phyloP scores from a whole-genome alignment of 2,888 invertebrate species.

The Eupsilia transversa region DNA sequence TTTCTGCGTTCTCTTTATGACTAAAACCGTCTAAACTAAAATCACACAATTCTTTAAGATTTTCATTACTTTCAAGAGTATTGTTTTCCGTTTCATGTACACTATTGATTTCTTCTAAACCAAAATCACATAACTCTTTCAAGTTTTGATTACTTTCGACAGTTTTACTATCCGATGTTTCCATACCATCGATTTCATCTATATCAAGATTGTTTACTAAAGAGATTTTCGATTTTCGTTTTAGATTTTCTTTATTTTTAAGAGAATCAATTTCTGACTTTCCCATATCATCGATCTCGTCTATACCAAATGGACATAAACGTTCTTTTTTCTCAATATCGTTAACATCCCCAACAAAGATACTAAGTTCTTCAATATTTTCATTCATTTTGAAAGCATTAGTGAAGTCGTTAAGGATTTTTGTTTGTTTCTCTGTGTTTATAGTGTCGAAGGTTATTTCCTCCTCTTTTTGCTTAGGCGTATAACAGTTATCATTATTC shows the following conservation, averaged over 20 bases:
- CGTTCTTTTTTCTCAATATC: background rate
- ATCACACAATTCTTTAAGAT: constrained; percentile 23
- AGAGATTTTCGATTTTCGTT: no score
- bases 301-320: constrained; percentile 18
- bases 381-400: constrained; percentile 49
- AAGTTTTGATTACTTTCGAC: constrained; percentile 28
- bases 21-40: constrained; percentile 12
- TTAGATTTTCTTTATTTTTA: constrained; percentile 38
- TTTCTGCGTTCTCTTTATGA: constrained; percentile 8
- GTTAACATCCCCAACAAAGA: constrained; percentile 15
- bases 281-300: constrained; percentile 7
- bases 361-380: constrained; percentile 34
- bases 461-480: constrained; percentile 70
- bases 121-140: constrained; percentile 24
- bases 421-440: constrained; percentile 49
- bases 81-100: constrained; percentile 2
- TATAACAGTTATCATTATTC: constrained; percentile 75
- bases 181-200: constrained; percentile 29
- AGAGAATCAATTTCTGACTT: constrained; percentile 30
- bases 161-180: constrained; percentile 20
- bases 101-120: constrained; percentile 5
- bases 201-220: constrained; percentile 32
- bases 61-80: background rate
- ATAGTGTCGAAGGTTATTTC: constrained; percentile 52
- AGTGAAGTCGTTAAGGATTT: constrained; percentile 53